Percentiles rank a stretch among this genome's conserved stretches.
These are phyloP conservation scores for Hyla sarda DNA, from an alignment of 2,113 vertebrate genomes.

Conservation along the genomic window DNA sequence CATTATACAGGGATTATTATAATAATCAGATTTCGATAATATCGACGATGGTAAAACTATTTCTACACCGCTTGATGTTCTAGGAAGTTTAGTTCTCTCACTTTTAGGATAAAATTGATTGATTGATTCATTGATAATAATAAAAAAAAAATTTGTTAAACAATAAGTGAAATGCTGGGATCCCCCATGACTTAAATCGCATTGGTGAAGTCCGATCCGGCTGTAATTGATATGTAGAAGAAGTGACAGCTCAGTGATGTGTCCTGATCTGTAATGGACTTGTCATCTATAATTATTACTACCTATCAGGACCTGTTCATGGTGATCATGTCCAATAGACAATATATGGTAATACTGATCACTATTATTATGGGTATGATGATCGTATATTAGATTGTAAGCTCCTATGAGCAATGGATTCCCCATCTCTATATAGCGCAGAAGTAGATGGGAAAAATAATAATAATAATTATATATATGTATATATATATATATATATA, in stretches of 20 bases:
- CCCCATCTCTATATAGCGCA: too few relatives aligned
- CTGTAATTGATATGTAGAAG: not conserved
- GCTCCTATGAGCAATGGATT: not conserved
- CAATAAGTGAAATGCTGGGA: not conserved
- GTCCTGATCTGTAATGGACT: conserved; percentile 7
- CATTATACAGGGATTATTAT: too few relatives aligned
- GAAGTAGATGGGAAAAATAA: too few relatives aligned
- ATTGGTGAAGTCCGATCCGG: not conserved
- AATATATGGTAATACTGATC: not conserved
- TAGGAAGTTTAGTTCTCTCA: not conserved
- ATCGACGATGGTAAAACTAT: too few relatives aligned
- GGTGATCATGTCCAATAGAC: not conserved
- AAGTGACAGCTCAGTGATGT: conserved; percentile 25
- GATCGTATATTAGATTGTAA: not conserved
- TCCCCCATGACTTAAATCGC: not conserved
- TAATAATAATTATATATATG: too few relatives aligned
- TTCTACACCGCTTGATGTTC: not conserved
- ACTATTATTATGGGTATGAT: not conserved
- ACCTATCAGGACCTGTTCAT: not conserved
- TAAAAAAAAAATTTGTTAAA: not conserved
- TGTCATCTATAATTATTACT: conserved; percentile 6
- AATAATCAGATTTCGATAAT: too few relatives aligned
- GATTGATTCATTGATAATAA: not conserved
- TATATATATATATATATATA: too few relatives aligned
- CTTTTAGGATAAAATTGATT: too few relatives aligned